phyloP scores from a whole-genome alignment of 2,113 vertebrate species.

The Mandrillus leucophaeus region DNA sequence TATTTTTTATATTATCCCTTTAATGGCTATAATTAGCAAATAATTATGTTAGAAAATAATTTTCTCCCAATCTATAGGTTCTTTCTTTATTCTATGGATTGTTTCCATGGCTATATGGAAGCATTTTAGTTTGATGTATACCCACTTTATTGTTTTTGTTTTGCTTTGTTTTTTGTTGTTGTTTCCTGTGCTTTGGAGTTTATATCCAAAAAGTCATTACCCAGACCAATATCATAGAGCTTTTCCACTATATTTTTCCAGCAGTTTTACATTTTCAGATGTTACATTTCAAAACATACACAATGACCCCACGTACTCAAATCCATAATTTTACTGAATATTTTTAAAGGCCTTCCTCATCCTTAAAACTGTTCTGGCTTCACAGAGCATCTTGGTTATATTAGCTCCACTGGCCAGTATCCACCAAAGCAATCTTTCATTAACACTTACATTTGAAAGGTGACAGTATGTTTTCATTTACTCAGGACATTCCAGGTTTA shows the following conservation, averaged over 20 bases:
- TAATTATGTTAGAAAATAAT: too few relatives aligned
- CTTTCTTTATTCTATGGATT: neutral
- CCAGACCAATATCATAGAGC: neutral
- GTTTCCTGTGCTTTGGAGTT: neutral
- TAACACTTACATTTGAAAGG: neutral
- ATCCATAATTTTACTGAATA: neutral
- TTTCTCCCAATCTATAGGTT: neutral
- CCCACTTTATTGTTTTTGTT: neutral
- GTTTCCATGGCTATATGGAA: neutral
- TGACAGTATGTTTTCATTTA: neutral
- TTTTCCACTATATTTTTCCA: neutral
- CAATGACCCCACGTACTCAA: neutral
- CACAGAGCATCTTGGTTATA: neutral
- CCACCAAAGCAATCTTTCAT: neutral
- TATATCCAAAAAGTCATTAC: neutral
- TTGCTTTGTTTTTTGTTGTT: neutral
- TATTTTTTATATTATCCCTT: too few relatives aligned
- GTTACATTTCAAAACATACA: neutral
- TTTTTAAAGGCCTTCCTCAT: neutral
- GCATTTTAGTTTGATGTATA: neutral
- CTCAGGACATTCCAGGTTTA: neutral
- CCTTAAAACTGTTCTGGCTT: neutral
- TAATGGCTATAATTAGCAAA: too few relatives aligned
- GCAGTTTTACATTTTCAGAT: neutral
- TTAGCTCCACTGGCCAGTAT: neutral